Evolutionary conservation across 2,113 vertebrate species (phyloP).

Genomic region (Oriolus oriolus): DNA sequence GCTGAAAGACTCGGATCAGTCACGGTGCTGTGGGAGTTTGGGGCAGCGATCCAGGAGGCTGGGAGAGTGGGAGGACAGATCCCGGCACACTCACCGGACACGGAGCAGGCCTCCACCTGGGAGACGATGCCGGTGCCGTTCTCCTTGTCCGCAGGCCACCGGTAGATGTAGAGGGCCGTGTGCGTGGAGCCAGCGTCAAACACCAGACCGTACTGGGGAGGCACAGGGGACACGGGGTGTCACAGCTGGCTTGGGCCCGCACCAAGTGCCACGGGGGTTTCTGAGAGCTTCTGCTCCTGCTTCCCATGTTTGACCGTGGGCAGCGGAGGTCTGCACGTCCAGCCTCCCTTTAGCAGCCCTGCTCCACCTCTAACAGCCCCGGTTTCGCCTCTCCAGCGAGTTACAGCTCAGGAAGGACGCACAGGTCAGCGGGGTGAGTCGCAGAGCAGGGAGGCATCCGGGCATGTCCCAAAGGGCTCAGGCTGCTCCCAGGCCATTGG

Average conservation of each 20-base stretch:
- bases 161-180: conserved; percentile 85
- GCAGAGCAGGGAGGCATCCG: not conserved
- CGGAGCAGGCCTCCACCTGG: conserved; percentile 79
- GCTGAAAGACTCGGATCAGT: not conserved
- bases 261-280: accelerated
- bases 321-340: not conserved
- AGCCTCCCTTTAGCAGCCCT: not conserved
- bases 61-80: not conserved
- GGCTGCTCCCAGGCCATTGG: not conserved
- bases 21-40: accelerated
- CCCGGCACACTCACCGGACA: conserved; percentile 57
- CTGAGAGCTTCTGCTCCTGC: not conserved
- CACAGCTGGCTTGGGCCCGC: not conserved
- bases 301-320: accelerated
- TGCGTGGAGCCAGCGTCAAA: conserved; percentile 90
- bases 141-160: conserved; percentile 82
- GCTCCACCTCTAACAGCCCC: not conserved
- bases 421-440: not conserved
- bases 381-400: not conserved
- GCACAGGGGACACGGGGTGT: not conserved
- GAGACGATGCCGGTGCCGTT: conserved; percentile 84
- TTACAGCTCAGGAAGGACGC: not conserved
- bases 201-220: conserved; percentile 84
- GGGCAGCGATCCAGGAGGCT: not conserved
- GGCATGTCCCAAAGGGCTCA: not conserved